These are phyloP conservation scores for Cydia amplana DNA, from an alignment of 1,140 invertebrate genomes.

Conservation along the genomic window DNA sequence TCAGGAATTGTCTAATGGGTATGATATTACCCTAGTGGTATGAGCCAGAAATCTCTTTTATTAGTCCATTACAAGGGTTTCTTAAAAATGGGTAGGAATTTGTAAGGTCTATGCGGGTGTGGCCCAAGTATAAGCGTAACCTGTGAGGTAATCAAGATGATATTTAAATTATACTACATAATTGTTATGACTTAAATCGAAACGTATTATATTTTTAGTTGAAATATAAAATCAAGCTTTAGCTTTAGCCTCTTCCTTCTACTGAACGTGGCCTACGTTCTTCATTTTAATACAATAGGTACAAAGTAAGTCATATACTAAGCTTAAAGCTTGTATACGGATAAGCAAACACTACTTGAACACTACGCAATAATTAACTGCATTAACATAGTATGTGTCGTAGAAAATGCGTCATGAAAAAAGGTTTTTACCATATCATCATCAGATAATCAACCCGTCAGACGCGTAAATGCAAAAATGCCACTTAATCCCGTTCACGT, in stretches of 20 bases:
- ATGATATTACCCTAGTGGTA: background rate
- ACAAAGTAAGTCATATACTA: no score
- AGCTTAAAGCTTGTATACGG: background rate
- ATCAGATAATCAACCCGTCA: constrained; percentile 12
- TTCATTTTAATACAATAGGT: no score
- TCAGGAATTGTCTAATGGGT: background rate
- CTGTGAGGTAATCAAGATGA: background rate
- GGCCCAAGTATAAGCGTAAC: background rate
- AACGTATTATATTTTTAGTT: no score
- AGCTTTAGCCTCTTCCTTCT: no score
- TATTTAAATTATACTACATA: no score
- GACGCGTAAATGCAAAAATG: constrained; percentile 19
- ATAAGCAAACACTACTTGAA: background rate
- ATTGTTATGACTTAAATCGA: background rate
- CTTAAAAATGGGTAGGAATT: constrained; percentile 7
- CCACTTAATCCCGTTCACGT: constrained; percentile 18
- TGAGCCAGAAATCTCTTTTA: background rate
- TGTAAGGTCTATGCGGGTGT: background rate
- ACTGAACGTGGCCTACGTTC: no score
- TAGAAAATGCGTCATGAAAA: background rate
- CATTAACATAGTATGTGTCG: background rate
- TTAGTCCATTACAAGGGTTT: constrained; percentile 14
- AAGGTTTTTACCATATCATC: constrained; percentile 6
- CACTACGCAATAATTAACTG: background rate
- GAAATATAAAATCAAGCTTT: no score